A percentile compares a stretch with the other conserved stretches of the same genome.
Conservation (phyloP, 2,797 vertebrate species). For the Eleutherodactylus coqui region DNA sequence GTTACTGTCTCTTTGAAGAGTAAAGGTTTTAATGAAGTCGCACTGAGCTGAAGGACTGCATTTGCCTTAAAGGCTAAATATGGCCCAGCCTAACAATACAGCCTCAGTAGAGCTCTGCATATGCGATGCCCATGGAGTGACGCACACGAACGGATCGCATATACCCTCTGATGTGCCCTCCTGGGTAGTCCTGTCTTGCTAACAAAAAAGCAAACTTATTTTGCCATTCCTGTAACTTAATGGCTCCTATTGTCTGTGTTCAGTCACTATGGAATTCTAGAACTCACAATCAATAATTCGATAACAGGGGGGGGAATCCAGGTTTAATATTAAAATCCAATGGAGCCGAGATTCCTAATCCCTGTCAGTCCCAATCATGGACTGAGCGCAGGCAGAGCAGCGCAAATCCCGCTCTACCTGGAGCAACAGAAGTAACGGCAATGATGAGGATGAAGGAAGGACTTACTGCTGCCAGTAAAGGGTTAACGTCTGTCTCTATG, state of each 20-base stretch:
- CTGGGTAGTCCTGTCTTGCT: not conserved
- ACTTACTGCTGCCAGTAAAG: not conserved
- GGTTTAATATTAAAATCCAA: not conserved
- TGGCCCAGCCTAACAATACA: not conserved
- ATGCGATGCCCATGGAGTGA: not conserved
- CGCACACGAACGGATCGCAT: not conserved
- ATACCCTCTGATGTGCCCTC: not conserved
- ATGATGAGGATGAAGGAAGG: not conserved
- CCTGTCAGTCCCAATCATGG: not conserved
- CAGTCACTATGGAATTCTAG: conserved; percentile 25
- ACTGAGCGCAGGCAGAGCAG: not conserved
- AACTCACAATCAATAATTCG: conserved; percentile 39
- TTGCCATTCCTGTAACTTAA: not conserved
- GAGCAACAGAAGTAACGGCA: not conserved
- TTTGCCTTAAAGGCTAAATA: conserved; percentile 6
- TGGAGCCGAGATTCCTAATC: not conserved
- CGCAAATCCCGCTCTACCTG: conserved; percentile 25
- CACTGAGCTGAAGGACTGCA: not conserved
- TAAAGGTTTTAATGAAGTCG: conserved; percentile 43
- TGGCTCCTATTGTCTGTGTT: conserved; percentile 10
- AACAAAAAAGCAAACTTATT: not conserved
- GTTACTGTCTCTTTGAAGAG: conserved; percentile 24
- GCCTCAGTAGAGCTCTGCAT: not conserved
- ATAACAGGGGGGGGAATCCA: not conserved
- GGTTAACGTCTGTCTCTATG: conserved; percentile 24